A percentile compares a stretch with the other conserved stretches of the same genome.
phyloP scores from a whole-genome alignment of 2,888 invertebrate genomes.

The Gryllus longicercus region DNA sequence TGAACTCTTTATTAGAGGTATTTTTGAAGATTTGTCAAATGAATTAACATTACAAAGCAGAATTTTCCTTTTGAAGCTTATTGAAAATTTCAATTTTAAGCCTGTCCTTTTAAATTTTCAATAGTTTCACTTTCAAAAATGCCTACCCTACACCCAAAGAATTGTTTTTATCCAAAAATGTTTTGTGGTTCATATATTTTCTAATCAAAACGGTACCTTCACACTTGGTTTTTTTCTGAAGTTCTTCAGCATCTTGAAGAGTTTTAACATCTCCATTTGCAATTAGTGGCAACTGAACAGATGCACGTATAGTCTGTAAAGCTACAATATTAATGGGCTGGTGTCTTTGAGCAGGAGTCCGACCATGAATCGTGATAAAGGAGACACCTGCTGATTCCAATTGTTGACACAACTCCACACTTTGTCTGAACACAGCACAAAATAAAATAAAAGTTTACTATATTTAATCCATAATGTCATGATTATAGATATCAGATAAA shows the following conservation, averaged over 20 bases:
- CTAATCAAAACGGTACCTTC: conserved; percentile 53
- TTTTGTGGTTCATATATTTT: too few relatives aligned
- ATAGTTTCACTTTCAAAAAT: too few relatives aligned
- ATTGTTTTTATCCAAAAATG: too few relatives aligned
- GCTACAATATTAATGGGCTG: conserved; percentile 68
- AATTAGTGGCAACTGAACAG: conserved; percentile 75
- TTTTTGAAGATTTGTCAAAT: too few relatives aligned
- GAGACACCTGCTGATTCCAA: conserved; percentile 82
- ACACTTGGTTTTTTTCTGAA: conserved; percentile 66
- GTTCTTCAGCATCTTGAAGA: conserved; percentile 64
- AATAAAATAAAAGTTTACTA: conserved; percentile 37
- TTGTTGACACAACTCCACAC: conserved; percentile 74
- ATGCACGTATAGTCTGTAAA: conserved; percentile 67
- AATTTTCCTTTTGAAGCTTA: too few relatives aligned
- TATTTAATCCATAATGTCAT: background rate
- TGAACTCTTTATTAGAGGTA: too few relatives aligned
- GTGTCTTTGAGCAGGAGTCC: conserved; percentile 79
- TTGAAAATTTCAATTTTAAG: too few relatives aligned
- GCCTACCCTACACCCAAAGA: too few relatives aligned
- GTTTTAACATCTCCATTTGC: conserved; percentile 88
- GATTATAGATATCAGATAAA: too few relatives aligned
- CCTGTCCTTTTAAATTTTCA: too few relatives aligned
- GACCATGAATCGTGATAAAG: conserved; percentile 87
- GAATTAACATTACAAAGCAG: too few relatives aligned
- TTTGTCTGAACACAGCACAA: conserved; percentile 49